Evolutionary conservation across 2,888 invertebrate genomes (phyloP).

Genomic region (Marasmarcha lunaedactyla): DNA sequence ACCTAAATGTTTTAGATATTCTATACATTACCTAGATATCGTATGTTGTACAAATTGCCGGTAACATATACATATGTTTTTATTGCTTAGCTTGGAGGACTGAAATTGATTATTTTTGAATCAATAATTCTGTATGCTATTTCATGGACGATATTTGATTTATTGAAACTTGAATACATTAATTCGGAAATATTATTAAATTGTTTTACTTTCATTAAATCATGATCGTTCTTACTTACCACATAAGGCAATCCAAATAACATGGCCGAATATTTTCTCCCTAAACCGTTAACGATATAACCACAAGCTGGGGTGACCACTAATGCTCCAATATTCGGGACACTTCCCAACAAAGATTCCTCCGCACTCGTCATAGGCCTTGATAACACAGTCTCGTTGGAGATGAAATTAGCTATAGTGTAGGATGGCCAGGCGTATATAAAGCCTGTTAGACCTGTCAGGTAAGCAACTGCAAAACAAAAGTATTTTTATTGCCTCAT

Average conservation of each 20-base stretch:
- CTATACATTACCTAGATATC: too few relatives aligned
- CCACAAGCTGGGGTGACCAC: constrained; percentile 44
- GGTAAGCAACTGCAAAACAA: constrained; percentile 34
- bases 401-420: constrained; percentile 38
- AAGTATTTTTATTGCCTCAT: constrained; percentile 2
- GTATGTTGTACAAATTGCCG: too few relatives aligned
- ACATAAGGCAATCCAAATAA: constrained; percentile 46
- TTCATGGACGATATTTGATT: too few relatives aligned
- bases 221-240: constrained; percentile 19
- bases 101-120: too few relatives aligned
- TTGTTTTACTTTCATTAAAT: too few relatives aligned
- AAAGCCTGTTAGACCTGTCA: constrained; percentile 42
- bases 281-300: constrained; percentile 35
- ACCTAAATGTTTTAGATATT: too few relatives aligned
- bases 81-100: too few relatives aligned
- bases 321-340: constrained; percentile 45
- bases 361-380: constrained; percentile 36
- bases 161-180: too few relatives aligned
- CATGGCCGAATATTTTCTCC: constrained; percentile 49
- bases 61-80: too few relatives aligned
- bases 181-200: too few relatives aligned
- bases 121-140: too few relatives aligned
- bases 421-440: constrained; percentile 52
- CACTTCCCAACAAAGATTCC: constrained; percentile 44
- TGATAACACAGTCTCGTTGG: constrained; percentile 41